These are phyloP conservation scores for Oncorhynchus mykiss DNA, from an alignment of 2,113 vertebrate species.

Conservation along the genomic window DNA sequence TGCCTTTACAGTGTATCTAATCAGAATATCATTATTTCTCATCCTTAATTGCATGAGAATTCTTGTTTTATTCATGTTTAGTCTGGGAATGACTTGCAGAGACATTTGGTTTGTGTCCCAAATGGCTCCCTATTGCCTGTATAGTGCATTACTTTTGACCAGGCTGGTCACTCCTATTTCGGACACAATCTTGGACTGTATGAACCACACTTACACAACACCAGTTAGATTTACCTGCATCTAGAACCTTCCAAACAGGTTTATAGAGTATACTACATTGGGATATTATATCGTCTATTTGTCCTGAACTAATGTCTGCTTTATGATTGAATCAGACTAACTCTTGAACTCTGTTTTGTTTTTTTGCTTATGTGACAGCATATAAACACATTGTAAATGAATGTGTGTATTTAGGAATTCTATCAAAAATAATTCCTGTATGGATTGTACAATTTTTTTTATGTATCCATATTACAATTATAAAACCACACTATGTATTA, in stretches of 20 bases:
- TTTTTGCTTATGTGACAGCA: conserved; percentile 19
- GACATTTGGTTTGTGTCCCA: no score
- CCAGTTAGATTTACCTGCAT: conserved; percentile 42
- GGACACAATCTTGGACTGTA: no score
- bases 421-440: conserved; percentile 42
- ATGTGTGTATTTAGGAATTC: conserved; percentile 52
- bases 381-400: conserved; percentile 56
- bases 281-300: conserved; percentile 20
- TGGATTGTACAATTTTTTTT: conserved; percentile 57
- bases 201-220: conserved; percentile 18
- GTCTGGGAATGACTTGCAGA: conserved; percentile 15
- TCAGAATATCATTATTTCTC: conserved; percentile 18
- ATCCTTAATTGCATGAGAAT: conserved; percentile 56
- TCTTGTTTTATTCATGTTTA: conserved; percentile 26
- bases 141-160: no score
- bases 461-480: conserved; percentile 59
- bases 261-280: conserved; percentile 11
- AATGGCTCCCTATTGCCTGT: no score
- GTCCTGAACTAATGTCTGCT: conserved; percentile 42
- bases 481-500: conserved; percentile 58
- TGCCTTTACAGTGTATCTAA: conserved; percentile 34
- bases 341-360: background rate
- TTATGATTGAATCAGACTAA: conserved; percentile 15
- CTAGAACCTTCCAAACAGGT: conserved; percentile 15
- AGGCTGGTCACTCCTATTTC: no score